phyloP scores from a whole-genome alignment of 2,113 vertebrate species.

The Balaeniceps rex region DNA sequence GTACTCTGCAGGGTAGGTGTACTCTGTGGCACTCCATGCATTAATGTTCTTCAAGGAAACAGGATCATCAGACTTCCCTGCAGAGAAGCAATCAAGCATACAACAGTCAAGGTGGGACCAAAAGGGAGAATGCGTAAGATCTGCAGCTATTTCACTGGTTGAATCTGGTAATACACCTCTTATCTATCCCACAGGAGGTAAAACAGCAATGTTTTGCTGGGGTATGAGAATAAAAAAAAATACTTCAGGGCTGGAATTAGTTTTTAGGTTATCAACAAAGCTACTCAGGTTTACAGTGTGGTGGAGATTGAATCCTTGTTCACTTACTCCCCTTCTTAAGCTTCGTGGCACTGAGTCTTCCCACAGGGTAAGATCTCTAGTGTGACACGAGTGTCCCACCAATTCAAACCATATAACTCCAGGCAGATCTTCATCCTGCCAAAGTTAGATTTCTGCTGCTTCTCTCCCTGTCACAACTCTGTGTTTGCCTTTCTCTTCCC shows the following conservation, averaged over 20 bases:
- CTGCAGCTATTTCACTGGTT: neutral
- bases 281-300: neutral
- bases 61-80: slow-evolving; percentile 26
- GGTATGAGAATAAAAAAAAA: neutral
- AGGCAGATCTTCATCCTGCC: neutral
- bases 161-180: neutral
- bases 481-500: neutral
- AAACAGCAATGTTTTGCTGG: neutral
- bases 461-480: neutral
- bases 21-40: neutral
- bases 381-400: neutral
- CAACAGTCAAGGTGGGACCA: neutral
- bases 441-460: neutral
- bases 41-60: slow-evolving; percentile 21
- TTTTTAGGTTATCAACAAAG: neutral
- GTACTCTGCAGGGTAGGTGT: neutral
- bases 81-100: slow-evolving; percentile 37
- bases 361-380: neutral
- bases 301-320: neutral
- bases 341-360: neutral
- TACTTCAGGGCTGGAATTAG: neutral
- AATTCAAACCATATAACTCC: neutral
- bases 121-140: neutral
- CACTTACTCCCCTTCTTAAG: neutral
- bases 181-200: neutral